phyloP scores from a whole-genome alignment of 1,140 invertebrate genomes.

The Parapsyche elsis region DNA sequence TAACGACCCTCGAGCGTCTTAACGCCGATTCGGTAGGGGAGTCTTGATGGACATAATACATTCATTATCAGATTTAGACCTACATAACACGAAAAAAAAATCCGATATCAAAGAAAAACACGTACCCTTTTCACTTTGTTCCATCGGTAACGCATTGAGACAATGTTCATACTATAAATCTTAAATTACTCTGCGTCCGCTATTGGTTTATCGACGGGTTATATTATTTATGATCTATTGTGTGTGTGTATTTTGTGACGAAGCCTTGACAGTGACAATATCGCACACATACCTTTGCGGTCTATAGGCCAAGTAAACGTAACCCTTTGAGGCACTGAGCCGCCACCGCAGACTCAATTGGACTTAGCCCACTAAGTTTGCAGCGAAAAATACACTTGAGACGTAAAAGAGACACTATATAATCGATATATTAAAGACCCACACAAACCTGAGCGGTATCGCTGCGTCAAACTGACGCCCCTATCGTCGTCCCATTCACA shows the following conservation, averaged over 20 bases:
- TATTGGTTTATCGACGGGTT: conserved; percentile 31
- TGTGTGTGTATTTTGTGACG: conserved; percentile 21
- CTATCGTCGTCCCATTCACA: no score
- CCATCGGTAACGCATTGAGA: no score
- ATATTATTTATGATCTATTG: conserved; percentile 37
- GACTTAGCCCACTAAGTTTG: not conserved
- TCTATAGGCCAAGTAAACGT: conserved; percentile 1
- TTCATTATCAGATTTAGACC: conserved; percentile 32
- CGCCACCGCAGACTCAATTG: conserved; percentile 37
- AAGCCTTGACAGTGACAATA: conserved; percentile 39
- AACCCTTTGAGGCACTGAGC: conserved; percentile 24
- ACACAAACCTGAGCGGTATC: no score
- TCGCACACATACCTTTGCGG: conserved; percentile 23
- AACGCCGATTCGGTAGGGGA: conserved; percentile 13
- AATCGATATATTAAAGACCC: no score
- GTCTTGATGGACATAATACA: conserved; percentile 32
- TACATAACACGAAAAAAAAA: not conserved
- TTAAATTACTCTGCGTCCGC: not conserved
- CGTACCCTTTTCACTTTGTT: no score
- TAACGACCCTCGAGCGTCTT: conserved; percentile 39
- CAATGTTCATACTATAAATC: not conserved
- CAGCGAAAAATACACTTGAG: no score
- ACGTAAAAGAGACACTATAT: no score
- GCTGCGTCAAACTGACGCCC: no score
- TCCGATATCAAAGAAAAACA: no score